phyloP scores from a whole-genome alignment of 2,888 invertebrate genomes.

The Lumbricus terrestris region DNA sequence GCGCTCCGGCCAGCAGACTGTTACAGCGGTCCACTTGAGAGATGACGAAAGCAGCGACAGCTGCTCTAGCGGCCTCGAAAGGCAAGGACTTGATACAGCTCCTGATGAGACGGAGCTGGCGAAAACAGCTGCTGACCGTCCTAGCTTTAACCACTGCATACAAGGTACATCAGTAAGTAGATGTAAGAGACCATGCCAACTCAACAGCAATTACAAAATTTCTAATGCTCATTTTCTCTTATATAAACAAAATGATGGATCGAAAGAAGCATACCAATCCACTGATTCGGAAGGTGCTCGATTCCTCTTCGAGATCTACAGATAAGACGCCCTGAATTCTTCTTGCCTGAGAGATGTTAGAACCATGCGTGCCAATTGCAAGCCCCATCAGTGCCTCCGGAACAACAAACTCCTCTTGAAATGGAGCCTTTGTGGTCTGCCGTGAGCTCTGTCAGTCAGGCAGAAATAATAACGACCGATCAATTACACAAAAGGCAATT shows the following conservation, averaged over 20 bases:
- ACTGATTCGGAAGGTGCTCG: slow-evolving; percentile 93
- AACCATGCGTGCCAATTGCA: slow-evolving; percentile 95
- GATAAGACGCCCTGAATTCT: slow-evolving; percentile 91
- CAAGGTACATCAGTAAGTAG: no score
- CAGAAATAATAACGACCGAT: background rate
- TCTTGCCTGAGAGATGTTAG: slow-evolving; percentile 91
- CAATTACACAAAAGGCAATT: background rate
- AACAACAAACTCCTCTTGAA: slow-evolving; percentile 86
- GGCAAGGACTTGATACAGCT: no score
- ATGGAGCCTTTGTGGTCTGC: slow-evolving; percentile 55
- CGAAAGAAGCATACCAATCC: slow-evolving; percentile 71
- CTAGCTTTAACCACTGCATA: no score
- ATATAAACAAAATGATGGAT: background rate
- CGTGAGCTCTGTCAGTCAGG: slow-evolving; percentile 68
- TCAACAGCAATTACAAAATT: background rate
- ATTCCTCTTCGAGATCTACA: slow-evolving; percentile 72
- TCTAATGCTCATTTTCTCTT: background rate
- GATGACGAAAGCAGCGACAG: no score
- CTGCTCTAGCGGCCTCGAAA: no score
- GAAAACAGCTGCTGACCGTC: no score
- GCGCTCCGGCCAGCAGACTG: no score
- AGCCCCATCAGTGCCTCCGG: slow-evolving; percentile 96
- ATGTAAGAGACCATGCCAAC: background rate
- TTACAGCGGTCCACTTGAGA: no score
- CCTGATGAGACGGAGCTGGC: no score